Conservation (phyloP, 2,113 vertebrate species). For the Campylomormyrus numenius region DNA sequence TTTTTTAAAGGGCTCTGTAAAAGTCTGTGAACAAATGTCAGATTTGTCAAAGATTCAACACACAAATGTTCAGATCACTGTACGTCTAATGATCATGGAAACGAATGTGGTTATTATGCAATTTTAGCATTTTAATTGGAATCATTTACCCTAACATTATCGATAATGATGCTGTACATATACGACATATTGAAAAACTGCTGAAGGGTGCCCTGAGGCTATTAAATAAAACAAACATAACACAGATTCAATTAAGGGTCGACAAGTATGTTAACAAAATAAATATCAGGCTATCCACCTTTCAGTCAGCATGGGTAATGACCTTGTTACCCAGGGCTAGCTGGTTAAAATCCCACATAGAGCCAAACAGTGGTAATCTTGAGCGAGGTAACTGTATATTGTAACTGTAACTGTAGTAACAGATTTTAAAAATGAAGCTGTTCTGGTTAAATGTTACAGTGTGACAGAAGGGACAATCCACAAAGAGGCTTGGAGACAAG, state of each 20-base stretch:
- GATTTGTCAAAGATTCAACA: neutral
- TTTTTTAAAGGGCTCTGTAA: neutral
- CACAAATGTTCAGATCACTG: neutral
- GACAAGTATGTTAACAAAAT: neutral
- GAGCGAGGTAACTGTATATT: neutral
- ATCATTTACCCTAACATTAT: neutral
- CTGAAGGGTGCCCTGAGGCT: neutral
- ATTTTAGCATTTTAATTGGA: neutral
- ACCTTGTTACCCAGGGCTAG: neutral
- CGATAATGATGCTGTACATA: neutral
- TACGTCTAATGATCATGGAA: neutral
- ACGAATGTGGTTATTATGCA: neutral
- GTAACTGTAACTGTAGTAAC: neutral
- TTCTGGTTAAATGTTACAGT: neutral
- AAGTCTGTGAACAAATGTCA: neutral
- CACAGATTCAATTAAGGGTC: neutral
- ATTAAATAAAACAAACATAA: neutral
- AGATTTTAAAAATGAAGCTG: neutral
- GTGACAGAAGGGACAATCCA: neutral
- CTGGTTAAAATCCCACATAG: neutral
- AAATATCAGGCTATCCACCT: neutral
- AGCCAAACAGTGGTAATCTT: neutral
- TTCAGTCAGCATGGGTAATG: neutral
- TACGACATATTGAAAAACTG: neutral
- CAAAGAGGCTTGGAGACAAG: neutral